A percentile compares a stretch with the other conserved stretches of the same genome.
phyloP scores from a whole-genome alignment of 2,113 vertebrate species.

The Gopherus flavomarginatus region DNA sequence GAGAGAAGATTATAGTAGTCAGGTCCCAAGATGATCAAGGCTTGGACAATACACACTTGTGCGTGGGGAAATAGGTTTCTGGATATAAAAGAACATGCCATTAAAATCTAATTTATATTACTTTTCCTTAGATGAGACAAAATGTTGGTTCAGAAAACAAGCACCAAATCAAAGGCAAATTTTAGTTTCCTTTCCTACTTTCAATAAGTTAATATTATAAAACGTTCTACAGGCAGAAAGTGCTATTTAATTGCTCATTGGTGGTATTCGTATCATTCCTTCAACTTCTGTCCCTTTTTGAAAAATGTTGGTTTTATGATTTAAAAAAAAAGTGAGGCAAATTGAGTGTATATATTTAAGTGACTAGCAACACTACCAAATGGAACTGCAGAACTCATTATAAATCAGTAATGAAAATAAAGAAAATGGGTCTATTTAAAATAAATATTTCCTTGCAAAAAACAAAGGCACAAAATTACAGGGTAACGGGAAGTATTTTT shows the following conservation, averaged over 20 bases:
- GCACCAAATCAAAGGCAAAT: background rate
- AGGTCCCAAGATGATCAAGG: background rate
- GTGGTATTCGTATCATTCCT: background rate
- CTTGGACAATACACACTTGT: background rate
- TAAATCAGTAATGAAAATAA: background rate
- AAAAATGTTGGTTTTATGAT: background rate
- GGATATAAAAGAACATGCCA: background rate
- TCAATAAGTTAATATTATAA: background rate
- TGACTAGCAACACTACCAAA: background rate
- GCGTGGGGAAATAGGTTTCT: background rate
- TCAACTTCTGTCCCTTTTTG: background rate
- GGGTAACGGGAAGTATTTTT: background rate
- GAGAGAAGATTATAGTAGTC: background rate
- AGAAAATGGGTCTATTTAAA: background rate
- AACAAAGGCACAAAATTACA: background rate
- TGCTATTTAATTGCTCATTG: background rate
- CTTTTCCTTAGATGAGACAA: background rate
- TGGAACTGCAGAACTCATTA: background rate
- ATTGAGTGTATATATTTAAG: background rate
- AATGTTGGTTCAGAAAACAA: background rate
- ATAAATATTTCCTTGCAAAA: background rate
- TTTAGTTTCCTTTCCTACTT: background rate
- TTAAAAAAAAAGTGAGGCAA: background rate
- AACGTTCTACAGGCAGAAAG: background rate
- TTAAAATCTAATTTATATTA: background rate